Evolutionary conservation across 1,140 invertebrate genomes (phyloP).

Genomic region (Hormaphis cornu): DNA sequence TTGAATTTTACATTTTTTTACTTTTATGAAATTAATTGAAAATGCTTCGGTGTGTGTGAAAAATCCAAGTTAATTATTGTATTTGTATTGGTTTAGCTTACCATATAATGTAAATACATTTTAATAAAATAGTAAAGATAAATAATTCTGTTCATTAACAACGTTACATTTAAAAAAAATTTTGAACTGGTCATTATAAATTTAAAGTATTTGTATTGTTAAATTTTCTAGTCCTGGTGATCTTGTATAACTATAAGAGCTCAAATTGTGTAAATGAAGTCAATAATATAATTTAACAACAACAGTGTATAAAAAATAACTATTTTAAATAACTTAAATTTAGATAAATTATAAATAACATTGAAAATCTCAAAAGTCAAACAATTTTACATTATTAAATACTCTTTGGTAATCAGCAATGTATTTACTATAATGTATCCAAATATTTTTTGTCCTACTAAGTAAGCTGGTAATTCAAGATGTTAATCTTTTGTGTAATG

Average conservation of each 20-base stretch:
- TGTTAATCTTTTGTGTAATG: background rate
- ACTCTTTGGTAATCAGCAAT: no score
- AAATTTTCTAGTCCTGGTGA: conserved; percentile 22
- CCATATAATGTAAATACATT: background rate
- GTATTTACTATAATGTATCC: conserved; percentile 6
- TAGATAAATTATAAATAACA: no score
- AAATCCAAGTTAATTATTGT: background rate
- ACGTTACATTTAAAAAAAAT: background rate
- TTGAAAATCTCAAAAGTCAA: background rate
- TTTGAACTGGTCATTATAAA: background rate
- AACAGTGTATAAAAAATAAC: background rate
- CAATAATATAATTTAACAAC: background rate
- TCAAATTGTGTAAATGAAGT: conserved; percentile 4
- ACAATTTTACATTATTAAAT: background rate
- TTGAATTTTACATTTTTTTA: background rate
- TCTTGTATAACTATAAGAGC: background rate
- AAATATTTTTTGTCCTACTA: background rate
- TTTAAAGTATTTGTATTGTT: background rate
- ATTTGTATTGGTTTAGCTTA: no score
- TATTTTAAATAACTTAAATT: no score
- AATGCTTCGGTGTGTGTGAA: background rate
- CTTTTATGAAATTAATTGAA: background rate
- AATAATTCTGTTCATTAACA: background rate
- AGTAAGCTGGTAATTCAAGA: background rate
- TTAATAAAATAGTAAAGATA: background rate